These are phyloP conservation scores for Agelas oroides DNA, from an alignment of 37 sponge, comb jelly and placozoan species.

Conservation along the genomic window DNA sequence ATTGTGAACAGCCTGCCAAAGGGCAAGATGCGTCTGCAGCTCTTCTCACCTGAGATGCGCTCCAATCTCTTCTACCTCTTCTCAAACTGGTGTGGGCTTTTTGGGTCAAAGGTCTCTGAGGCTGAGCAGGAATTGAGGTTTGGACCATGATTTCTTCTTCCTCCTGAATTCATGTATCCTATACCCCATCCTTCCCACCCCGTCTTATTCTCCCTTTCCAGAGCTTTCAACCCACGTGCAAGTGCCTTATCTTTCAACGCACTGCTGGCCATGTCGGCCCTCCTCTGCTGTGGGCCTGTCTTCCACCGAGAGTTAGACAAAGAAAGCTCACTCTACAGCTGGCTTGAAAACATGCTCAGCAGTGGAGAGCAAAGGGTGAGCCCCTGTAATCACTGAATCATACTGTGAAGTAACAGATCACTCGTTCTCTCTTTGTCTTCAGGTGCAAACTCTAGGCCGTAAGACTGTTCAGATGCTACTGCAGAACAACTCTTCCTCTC, in stretches of 20 bases:
- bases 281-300: slow-evolving; percentile 88
- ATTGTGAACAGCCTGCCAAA: slow-evolving; percentile 75
- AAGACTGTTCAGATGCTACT: slow-evolving; percentile 84
- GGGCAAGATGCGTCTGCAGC: slow-evolving; percentile 37
- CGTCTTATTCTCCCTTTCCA: too few relatives aligned
- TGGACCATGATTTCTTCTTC: too few relatives aligned
- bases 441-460: slow-evolving; percentile 80
- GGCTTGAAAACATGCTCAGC: slow-evolving; percentile 86
- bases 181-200: too few relatives aligned
- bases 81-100: slow-evolving; percentile 80
- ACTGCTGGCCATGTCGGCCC: slow-evolving; percentile 89
- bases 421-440: neutral
- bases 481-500: slow-evolving; percentile 58
- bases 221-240: slow-evolving; percentile 4
- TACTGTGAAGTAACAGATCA: neutral
- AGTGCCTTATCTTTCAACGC: slow-evolving; percentile 34
- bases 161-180: too few relatives aligned
- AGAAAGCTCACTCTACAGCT: slow-evolving; percentile 71
- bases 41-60: slow-evolving; percentile 62
- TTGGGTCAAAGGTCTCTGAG: slow-evolving; percentile 31
- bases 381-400: neutral
- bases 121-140: slow-evolving; percentile 39
- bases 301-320: slow-evolving; percentile 81
- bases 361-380: slow-evolving; percentile 66
- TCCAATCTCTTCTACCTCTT: slow-evolving; percentile 71